Conservation (phyloP, 1,140 invertebrate species). For the Drosophila nasuta region DNA sequence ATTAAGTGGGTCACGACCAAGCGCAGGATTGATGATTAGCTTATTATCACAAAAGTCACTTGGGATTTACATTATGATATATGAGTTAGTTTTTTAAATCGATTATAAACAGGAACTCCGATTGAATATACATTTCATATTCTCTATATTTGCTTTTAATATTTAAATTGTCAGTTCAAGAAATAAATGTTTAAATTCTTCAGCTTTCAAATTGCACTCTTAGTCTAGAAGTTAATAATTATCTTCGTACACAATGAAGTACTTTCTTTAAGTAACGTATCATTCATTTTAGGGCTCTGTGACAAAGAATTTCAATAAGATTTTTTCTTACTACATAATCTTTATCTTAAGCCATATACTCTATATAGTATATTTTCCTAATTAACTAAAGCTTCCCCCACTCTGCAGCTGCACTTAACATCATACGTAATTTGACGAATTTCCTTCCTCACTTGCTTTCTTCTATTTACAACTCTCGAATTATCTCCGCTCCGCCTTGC, state of each 20-base stretch:
- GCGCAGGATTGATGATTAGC: neutral
- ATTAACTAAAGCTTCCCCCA: neutral
- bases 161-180: too few relatives aligned
- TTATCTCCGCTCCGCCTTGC: neutral
- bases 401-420: neutral
- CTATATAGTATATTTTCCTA: neutral
- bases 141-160: too few relatives aligned
- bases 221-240: too few relatives aligned
- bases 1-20: conserved; percentile 26
- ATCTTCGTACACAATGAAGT: too few relatives aligned
- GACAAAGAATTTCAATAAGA: too few relatives aligned
- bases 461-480: neutral
- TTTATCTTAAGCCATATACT: too few relatives aligned
- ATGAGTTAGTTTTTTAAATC: neutral
- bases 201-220: too few relatives aligned
- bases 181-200: too few relatives aligned
- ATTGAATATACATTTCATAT: too few relatives aligned
- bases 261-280: too few relatives aligned
- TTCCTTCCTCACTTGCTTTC: neutral
- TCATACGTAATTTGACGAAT: conserved; percentile 1
- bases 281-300: too few relatives aligned
- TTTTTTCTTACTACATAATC: too few relatives aligned
- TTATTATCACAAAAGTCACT: neutral
- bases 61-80: neutral
- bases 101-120: neutral